Conservation (phyloP, 2,797 vertebrate genomes). For the Acanthis flammea region DNA sequence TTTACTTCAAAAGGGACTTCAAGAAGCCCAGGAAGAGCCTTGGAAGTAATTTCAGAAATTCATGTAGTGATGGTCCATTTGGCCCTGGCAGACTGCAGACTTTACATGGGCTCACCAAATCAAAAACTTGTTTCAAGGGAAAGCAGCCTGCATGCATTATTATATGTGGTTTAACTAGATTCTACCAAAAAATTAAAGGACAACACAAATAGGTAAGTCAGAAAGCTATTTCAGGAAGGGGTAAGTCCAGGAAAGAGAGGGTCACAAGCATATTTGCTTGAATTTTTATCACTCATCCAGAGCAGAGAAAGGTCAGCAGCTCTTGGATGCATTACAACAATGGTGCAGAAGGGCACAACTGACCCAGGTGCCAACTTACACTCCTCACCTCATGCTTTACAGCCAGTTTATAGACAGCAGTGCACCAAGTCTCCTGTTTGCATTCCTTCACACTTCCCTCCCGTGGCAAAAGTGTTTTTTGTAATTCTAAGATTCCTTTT, state of each 20-base stretch:
- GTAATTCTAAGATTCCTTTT: not conserved
- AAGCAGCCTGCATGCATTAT: not conserved
- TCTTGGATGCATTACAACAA: not conserved
- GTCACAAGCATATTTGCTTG: not conserved
- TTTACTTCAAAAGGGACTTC: not conserved
- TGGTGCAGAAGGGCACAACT: not conserved
- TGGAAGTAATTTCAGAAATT: not conserved
- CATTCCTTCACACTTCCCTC: not conserved
- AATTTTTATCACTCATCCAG: not conserved
- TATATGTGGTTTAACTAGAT: not conserved
- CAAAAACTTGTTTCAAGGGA: not conserved
- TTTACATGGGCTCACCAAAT: not conserved
- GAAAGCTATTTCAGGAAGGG: not conserved
- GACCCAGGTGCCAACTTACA: not conserved
- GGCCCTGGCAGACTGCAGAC: not conserved
- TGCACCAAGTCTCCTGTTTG: not conserved
- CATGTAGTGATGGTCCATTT: not conserved
- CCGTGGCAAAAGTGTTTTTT: not conserved
- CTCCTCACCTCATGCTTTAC: not conserved
- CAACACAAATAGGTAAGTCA: not conserved
- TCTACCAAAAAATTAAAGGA: not conserved
- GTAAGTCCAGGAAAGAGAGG: not conserved
- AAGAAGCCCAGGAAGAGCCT: not conserved
- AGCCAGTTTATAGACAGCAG: not conserved
- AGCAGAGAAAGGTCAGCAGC: not conserved